Evolutionary conservation across 1,140 invertebrate species (phyloP), one percentile per base, ranked within the genome.

Genomic region (Brachionus rubens): DNA sequence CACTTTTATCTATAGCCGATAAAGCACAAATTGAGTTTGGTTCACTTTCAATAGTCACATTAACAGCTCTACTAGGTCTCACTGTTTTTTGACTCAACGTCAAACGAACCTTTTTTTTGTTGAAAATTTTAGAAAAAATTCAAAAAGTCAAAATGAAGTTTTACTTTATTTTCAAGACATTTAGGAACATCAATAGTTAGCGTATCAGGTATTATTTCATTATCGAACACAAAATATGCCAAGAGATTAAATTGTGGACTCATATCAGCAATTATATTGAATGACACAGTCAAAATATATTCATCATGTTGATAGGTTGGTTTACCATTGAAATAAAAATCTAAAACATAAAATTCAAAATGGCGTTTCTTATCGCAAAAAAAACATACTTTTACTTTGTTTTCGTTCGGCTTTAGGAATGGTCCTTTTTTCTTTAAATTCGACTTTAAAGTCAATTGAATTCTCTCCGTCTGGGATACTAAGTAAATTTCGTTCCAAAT

Each of bases 1-100:
- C 46, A 54, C 68, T 72, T 54, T 72, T 72, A 36, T 72, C 68
- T n/a, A 72, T 72, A 19, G 68, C 19, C 28, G 68, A 72, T 16
- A 47, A 50, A 21, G 68, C 43, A 48, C 68, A 72, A 12, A 72
- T 10, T 40, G 68, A 72, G 41, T 72, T 72, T 14, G 68, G 68
- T 21, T 48, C 68, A 10, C 10, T 43, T 12, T 7, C 10, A 43
- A 65, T 65, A 24, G 59, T 24, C 12, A 26, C 19, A 43, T 65
- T 65, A 41, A 65, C 7, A 43, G 21, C 14, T 43, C 59, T 10
- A 14, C 19, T 21, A 3, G 40, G 36, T 65, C 40, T 21, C 2
- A 43, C 10, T 14, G 9, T 65, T 9, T 41, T 41, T 43, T 65
- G 33, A 36, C 24, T 65, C 21, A 65, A 12, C 9, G 9, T 12